Base-by-base conservation (phyloP, 2,888 invertebrate species). In the Napeogenes inachia region DNA sequence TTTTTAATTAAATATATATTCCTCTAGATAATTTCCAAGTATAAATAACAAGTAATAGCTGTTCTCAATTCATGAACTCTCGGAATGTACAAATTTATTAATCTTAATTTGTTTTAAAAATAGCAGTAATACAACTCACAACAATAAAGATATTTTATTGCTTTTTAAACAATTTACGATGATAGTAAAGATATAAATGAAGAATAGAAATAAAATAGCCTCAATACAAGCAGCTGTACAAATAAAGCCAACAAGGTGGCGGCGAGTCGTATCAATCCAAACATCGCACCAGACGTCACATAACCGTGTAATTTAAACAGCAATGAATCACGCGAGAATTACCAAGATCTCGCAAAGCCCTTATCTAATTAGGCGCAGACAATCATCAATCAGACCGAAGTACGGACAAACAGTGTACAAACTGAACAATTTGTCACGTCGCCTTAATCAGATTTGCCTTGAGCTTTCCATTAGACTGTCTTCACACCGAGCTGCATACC, bases 321-420 rank as follows among this genome's bases (percentile, higher is more conserved):
- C 50, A 21, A 50, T 50, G 32, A 69, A 66, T 70, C 67, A 67
- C 65, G 61, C 62, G 64, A 63, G 63, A 66, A 65, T 68, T 63
- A 60, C 63, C 61, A 62, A 66, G 64, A 71, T 69, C 68, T 68
- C 65, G 59, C 60, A 61, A 60, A 65, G 67, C 60, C 75, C 76
- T 80, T 75, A 78, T 80, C 79, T 82, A 82, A 82, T 81, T 81
- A 80, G 73, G 70, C 72, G 69, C 73, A 75, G 75, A 75, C 72
- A 74, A 73, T 72, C 78, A 82, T 81, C 78, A 80, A 83, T 84
- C 84, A 79, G 74, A 62, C 64, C 69, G 65, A 72, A 66, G 56
- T 68, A 64, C 61, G 73, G 70, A 73, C 73, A 74, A 75, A 76
- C 76, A 74, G 57, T 70, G 75, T 71, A 72, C 75, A 72, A 73